These are phyloP conservation scores for Ruditapes philippinarum DNA, from an alignment of 1,140 invertebrate species.

Conservation along the genomic window DNA sequence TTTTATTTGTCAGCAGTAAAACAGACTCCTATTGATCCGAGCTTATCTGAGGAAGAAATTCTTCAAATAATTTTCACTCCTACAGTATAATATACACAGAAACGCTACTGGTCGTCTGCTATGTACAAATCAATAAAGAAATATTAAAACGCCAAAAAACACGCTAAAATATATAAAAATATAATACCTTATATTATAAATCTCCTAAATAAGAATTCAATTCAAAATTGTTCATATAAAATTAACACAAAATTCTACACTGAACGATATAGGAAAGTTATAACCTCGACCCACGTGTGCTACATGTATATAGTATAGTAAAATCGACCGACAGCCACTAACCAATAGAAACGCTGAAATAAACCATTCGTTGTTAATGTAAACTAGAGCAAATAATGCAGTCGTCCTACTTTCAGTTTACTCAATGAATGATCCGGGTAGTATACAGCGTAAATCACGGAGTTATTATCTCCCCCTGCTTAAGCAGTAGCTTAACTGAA, in stretches of 20 bases:
- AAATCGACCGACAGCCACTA: slow-evolving; percentile 4
- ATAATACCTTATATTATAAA: neutral
- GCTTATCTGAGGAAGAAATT: neutral
- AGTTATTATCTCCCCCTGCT: neutral
- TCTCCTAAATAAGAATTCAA: neutral
- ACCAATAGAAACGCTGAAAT: neutral
- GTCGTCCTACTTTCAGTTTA: neutral
- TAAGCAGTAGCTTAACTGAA: neutral
- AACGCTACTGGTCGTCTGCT: neutral
- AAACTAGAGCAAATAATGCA: neutral
- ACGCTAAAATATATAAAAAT: neutral
- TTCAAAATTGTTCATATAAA: neutral
- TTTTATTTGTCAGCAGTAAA: neutral
- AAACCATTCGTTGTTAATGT: neutral
- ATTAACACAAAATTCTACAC: neutral
- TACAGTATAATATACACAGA: neutral
- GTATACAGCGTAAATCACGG: neutral
- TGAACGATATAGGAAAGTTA: neutral
- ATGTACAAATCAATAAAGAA: neutral
- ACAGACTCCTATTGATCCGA: neutral
- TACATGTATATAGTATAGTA: neutral
- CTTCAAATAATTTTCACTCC: neutral
- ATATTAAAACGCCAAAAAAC: neutral
- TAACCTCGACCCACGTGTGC: neutral
- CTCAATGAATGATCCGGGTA: neutral